Conservation (phyloP, 2,113 vertebrate genomes). For the Thymallus thymallus region DNA sequence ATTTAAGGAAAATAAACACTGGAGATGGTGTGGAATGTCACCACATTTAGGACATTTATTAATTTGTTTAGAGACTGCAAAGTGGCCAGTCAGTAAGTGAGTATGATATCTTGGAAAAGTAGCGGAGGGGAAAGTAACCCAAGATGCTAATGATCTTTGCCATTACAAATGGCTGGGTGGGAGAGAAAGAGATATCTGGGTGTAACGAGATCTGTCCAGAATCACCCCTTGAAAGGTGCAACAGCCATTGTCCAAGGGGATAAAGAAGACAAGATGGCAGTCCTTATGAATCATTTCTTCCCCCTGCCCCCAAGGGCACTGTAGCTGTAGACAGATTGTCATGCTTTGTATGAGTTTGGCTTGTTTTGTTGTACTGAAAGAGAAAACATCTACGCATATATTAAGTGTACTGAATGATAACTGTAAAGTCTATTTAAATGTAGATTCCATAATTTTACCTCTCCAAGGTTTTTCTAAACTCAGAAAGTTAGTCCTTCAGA, state of each 20-base stretch:
- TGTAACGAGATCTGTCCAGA: slow-evolving; percentile 63
- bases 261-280: slow-evolving; percentile 57
- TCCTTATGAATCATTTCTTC: slow-evolving; percentile 53
- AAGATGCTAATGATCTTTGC: slow-evolving; percentile 6
- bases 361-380: slow-evolving; percentile 70
- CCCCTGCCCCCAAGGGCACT: slow-evolving; percentile 33
- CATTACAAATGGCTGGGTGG: slow-evolving; percentile 27
- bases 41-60: background rate
- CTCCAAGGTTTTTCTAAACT: too few relatives aligned
- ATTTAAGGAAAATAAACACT: slow-evolving; percentile 6
- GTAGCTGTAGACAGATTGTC: slow-evolving; percentile 60
- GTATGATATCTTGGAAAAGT: slow-evolving; percentile 1
- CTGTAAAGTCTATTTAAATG: too few relatives aligned
- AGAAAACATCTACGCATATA: slow-evolving; percentile 39
- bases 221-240: slow-evolving; percentile 67
- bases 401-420: too few relatives aligned
- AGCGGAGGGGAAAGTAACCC: slow-evolving; percentile 8
- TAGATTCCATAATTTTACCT: too few relatives aligned
- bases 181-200: slow-evolving; percentile 44
- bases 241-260: slow-evolving; percentile 58
- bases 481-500: too few relatives aligned
- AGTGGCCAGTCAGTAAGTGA: background rate
- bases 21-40: slow-evolving; percentile 9
- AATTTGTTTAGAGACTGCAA: background rate
- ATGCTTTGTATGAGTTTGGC: slow-evolving; percentile 61